Evolutionary conservation across 1,140 invertebrate species (phyloP).

Genomic region (Protaetia brevitarsis): DNA sequence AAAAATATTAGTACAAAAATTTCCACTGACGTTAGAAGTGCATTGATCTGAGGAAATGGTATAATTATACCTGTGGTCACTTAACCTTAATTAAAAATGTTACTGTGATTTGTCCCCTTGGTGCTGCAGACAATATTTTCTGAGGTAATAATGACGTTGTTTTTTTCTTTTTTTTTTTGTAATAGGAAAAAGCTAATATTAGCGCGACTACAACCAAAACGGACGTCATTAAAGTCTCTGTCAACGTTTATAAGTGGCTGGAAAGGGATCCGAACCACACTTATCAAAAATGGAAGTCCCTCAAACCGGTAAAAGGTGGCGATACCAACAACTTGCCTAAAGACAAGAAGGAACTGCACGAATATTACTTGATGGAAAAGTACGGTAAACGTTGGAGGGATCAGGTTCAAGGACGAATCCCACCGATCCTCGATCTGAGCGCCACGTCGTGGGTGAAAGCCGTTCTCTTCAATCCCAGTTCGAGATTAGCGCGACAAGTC

Average conservation of each 20-base stretch:
- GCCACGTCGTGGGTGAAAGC: conserved; percentile 81
- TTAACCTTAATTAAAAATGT: too few species aligned
- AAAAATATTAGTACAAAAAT: too few species aligned
- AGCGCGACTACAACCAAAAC: conserved; percentile 34
- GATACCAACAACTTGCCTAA: conserved; percentile 25
- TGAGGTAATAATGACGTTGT: too few species aligned
- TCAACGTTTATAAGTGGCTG: conserved; percentile 75
- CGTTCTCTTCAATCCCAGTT: conserved; percentile 88
- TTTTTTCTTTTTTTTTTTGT: conserved; percentile 25
- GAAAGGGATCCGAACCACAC: conserved; percentile 68
- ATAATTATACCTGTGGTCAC: too few species aligned
- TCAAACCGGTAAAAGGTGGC: conserved; percentile 32
- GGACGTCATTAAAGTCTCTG: conserved; percentile 58
- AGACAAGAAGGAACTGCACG: conserved; percentile 51
- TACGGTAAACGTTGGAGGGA: conserved; percentile 61
- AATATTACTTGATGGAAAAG: conserved; percentile 68
- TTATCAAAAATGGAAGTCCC: conserved; percentile 64
- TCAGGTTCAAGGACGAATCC: conserved; percentile 6
- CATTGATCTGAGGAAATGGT: too few species aligned
- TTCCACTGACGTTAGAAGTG: too few species aligned
- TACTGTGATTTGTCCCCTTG: too few species aligned
- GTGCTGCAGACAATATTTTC: too few species aligned
- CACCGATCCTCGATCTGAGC: not conserved
- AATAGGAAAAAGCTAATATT: conserved; percentile 54
- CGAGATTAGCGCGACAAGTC: conserved; percentile 80